Percentiles rank a stretch among this genome's conserved stretches.
These are phyloP conservation scores for Pluvianellus socialis DNA, from an alignment of 2,113 vertebrate species.

Conservation along the genomic window DNA sequence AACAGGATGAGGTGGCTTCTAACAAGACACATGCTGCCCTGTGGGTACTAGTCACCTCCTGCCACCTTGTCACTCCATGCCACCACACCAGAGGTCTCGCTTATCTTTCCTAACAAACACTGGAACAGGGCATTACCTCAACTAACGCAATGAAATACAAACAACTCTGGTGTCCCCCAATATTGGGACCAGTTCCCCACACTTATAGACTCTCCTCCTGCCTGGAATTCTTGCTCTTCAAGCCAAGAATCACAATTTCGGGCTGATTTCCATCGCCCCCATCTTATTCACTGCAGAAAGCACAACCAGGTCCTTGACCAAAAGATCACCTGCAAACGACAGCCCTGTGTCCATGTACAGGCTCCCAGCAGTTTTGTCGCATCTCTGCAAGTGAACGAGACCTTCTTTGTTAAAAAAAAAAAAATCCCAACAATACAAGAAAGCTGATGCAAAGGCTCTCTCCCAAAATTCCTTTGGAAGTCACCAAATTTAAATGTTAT, in stretches of 20 bases:
- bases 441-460: neutral
- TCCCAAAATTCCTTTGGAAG: neutral
- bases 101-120: neutral
- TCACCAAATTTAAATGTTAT: neutral
- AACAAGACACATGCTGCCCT: fast-evolving
- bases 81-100: neutral
- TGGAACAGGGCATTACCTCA: neutral
- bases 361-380: neutral
- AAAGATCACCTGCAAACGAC: neutral
- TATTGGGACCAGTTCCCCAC: fast-evolving
- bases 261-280: neutral
- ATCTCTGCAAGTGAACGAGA: neutral
- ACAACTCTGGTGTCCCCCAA: neutral
- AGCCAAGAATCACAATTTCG: neutral
- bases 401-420: neutral
- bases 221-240: neutral
- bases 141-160: fast-evolving
- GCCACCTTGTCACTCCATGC: neutral
- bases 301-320: neutral
- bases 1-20: neutral
- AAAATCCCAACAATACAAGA: neutral
- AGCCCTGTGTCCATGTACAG: neutral
- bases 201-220: neutral
- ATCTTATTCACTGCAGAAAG: neutral
- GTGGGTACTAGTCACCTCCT: neutral